phyloP scores from a whole-genome alignment of 2,888 invertebrate genomes.

The Caenorhabditis panamensis region DNA sequence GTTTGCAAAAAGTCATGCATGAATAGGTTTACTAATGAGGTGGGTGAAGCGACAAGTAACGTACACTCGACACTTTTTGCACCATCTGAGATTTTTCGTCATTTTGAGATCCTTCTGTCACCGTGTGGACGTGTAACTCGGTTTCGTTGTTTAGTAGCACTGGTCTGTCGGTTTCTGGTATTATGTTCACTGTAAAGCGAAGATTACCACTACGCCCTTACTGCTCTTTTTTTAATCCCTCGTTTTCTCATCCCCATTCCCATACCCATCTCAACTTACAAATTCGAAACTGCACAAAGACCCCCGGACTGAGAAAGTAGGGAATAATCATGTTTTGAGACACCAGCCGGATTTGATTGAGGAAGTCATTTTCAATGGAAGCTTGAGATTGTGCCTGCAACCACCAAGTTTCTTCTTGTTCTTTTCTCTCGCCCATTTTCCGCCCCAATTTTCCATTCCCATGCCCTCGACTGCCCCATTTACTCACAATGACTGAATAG shows the following conservation, averaged over 20 bases:
- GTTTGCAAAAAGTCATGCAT: neutral
- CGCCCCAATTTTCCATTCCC: conserved; percentile 1
- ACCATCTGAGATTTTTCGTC: conserved; percentile 46
- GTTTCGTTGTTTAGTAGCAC: conserved; percentile 65
- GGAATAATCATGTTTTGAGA: conserved; percentile 71
- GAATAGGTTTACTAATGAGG: conserved; percentile 6
- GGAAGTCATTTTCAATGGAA: conserved; percentile 71
- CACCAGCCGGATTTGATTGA: conserved; percentile 76
- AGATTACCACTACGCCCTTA: too few relatives aligned
- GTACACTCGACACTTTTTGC: conserved; percentile 43
- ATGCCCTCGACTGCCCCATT: neutral
- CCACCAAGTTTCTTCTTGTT: neutral
- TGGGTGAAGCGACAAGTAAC: neutral
- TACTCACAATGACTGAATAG: conserved; percentile 68
- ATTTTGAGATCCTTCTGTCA: conserved; percentile 36
- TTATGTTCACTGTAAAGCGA: conserved; percentile 67
- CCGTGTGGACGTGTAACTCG: conserved; percentile 68
- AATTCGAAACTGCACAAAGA: conserved; percentile 69
- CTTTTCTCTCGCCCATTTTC: neutral
- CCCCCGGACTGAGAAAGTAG: conserved; percentile 67
- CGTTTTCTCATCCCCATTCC: neutral
- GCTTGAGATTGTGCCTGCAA: conserved; percentile 60
- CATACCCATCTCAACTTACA: conserved; percentile 53
- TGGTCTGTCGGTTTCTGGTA: conserved; percentile 61
- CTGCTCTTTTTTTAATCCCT: too few relatives aligned